A percentile compares a stretch with the other conserved stretches of the same genome.
phyloP scores from a whole-genome alignment of 1,140 invertebrate genomes.

The Megalopta genalis region DNA sequence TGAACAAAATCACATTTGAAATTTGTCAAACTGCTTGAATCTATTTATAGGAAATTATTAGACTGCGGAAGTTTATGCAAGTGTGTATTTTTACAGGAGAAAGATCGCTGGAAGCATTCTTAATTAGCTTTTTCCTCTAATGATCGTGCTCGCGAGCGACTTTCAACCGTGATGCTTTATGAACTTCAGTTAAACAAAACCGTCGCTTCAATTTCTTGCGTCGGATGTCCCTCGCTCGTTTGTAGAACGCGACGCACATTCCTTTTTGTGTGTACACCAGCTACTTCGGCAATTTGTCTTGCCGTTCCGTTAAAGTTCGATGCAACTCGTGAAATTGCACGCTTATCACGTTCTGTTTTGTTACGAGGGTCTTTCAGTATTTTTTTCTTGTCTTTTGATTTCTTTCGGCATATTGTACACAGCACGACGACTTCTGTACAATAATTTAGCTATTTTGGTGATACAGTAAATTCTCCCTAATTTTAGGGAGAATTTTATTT shows the following conservation, averaged over 20 bases:
- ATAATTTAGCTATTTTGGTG: no score
- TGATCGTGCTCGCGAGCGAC: neutral
- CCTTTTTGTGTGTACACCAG: neutral
- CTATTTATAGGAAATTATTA: no score
- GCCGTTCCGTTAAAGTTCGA: neutral
- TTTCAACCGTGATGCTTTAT: neutral
- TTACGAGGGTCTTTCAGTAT: neutral
- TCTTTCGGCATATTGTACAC: neutral
- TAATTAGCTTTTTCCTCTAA: neutral
- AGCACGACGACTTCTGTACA: no score
- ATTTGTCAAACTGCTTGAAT: no score
- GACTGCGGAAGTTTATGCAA: no score
- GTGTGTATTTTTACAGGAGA: no score
- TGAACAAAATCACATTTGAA: no score
- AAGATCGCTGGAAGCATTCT: no score
- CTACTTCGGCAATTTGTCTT: neutral
- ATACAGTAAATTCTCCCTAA: no score
- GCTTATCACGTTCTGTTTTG: neutral
- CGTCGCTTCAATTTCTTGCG: neutral
- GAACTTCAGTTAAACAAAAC: neutral
- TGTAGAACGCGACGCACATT: no score
- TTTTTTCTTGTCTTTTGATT: neutral
- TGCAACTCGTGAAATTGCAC: neutral
- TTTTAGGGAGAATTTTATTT: no score
- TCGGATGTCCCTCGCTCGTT: no score